Evolutionary conservation across 1,140 invertebrate genomes (phyloP).

Genomic region (Argopecten irradians): DNA sequence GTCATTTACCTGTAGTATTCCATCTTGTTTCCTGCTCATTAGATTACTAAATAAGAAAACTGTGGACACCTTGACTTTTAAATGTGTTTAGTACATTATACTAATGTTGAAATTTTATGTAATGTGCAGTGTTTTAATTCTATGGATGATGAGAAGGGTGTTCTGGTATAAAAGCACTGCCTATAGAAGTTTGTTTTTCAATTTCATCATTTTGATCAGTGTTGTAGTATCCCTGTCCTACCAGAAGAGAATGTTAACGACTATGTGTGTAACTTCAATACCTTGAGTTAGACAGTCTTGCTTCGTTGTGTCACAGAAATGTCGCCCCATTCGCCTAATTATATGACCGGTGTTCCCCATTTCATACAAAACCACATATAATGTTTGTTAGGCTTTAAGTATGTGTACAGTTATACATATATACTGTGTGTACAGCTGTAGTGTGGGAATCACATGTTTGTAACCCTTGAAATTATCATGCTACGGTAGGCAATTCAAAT

Average conservation of each 20-base stretch:
- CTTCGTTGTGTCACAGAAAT: neutral
- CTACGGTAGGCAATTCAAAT: too few species aligned
- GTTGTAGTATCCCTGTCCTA: neutral
- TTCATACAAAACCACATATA: neutral
- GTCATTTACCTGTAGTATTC: too few species aligned
- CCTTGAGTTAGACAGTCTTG: neutral
- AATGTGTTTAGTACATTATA: neutral
- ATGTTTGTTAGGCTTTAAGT: neutral
- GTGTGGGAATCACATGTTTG: too few species aligned
- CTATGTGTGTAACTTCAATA: neutral
- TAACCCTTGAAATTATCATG: too few species aligned
- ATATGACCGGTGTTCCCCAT: neutral
- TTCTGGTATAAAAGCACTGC: neutral
- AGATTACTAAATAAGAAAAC: too few species aligned
- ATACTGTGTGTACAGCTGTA: too few species aligned
- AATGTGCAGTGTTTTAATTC: neutral
- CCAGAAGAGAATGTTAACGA: neutral
- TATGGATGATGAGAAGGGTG: neutral
- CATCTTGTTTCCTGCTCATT: too few species aligned
- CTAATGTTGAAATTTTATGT: neutral
- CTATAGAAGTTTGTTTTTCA: neutral
- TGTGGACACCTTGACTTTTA: neutral
- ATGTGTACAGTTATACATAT: too few species aligned
- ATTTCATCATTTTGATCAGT: neutral
- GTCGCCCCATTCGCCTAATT: neutral